phyloP scores from a whole-genome alignment of 2,113 vertebrate species.

The Psammodynastes pulverulentus region DNA sequence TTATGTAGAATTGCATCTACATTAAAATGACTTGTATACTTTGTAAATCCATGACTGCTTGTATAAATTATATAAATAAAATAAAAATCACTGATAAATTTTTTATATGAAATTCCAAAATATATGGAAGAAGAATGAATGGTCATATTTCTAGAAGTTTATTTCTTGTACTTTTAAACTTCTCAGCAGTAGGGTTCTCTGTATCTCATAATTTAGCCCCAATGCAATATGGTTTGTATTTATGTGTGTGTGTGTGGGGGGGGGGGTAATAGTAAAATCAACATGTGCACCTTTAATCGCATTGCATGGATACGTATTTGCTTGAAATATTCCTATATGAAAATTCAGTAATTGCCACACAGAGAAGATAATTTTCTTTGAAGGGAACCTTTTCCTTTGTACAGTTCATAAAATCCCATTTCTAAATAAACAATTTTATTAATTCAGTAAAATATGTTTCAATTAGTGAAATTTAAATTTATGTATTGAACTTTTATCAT shows the following conservation, averaged over 20 bases:
- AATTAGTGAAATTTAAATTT: not conserved
- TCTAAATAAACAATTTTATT: not conserved
- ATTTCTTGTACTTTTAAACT: not conserved
- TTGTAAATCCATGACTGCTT: not conserved
- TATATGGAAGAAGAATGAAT: not conserved
- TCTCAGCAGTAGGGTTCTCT: not conserved
- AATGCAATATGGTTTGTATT: not conserved
- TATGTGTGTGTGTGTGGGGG: no score
- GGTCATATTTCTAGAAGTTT: not conserved
- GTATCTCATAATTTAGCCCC: not conserved
- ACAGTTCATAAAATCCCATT: not conserved
- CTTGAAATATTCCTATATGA: not conserved
- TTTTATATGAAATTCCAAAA: not conserved
- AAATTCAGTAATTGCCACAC: not conserved
- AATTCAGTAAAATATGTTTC: not conserved
- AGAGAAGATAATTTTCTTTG: not conserved
- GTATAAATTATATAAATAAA: not conserved
- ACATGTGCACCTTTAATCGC: not conserved
- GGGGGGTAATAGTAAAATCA: not conserved
- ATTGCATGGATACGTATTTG: not conserved
- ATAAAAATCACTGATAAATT: not conserved
- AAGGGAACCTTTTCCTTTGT: not conserved
- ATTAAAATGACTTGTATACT: not conserved
- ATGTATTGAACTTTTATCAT: not conserved
- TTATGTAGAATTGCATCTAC: not conserved